Evolutionary conservation across 2,113 vertebrate species (phyloP).

Genomic region (Xyrauchen texanus): DNA sequence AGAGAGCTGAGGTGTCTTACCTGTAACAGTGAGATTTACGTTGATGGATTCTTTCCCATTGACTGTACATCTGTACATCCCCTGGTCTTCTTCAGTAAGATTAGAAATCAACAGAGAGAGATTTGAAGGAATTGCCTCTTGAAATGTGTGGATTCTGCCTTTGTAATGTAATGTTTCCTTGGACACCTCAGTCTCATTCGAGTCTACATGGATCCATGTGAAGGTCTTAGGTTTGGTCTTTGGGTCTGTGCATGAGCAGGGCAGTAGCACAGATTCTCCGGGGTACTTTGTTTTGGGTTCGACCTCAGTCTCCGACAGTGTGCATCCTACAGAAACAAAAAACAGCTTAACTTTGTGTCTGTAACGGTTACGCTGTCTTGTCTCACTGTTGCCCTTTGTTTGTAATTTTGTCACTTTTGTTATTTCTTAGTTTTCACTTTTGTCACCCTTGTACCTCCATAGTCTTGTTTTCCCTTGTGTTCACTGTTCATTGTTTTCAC

Average conservation of each 20-base stretch:
- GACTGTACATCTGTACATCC: conserved; percentile 20
- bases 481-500: too few relatives aligned
- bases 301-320: background rate
- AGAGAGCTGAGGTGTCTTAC: background rate
- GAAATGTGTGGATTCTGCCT: conserved; percentile 11
- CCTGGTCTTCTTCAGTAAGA: conserved; percentile 19
- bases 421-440: too few relatives aligned
- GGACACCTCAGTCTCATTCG: background rate
- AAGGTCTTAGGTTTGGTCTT: conserved; percentile 11
- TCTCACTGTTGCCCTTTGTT: too few relatives aligned
- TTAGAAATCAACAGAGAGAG: conserved; percentile 26
- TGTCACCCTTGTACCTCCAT: too few relatives aligned
- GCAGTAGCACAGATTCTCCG: conserved; percentile 25
- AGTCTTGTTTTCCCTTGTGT: too few relatives aligned
- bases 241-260: conserved; percentile 23
- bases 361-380: too few relatives aligned
- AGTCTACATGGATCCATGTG: conserved; percentile 11
- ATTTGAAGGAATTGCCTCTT: conserved; percentile 9
- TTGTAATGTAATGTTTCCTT: background rate
- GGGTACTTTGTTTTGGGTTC: background rate
- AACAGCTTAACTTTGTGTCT: too few relatives aligned
- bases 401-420: too few relatives aligned
- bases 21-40: too few relatives aligned
- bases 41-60: too few relatives aligned
- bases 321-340: conserved; percentile 1